These are phyloP conservation scores for Canis aureus DNA, from an alignment of 2,113 vertebrate species.

Conservation along the genomic window DNA sequence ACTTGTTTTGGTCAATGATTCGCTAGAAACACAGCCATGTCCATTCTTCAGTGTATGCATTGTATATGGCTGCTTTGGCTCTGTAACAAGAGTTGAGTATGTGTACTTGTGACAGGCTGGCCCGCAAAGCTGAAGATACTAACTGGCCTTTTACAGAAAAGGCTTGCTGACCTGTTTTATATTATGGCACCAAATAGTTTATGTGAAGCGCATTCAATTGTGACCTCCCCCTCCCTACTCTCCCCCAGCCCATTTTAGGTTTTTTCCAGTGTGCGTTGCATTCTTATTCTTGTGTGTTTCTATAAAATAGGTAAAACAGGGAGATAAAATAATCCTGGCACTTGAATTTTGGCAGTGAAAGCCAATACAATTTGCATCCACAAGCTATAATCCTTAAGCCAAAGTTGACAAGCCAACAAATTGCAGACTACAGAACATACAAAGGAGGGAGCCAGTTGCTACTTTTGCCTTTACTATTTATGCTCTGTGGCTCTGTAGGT, in stretches of 20 bases:
- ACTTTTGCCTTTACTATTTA: background rate
- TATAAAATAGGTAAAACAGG: background rate
- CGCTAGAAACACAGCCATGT: rapidly evolving
- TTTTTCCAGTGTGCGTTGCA: background rate
- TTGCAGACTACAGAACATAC: background rate
- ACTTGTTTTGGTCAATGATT: background rate
- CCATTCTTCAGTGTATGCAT: rapidly evolving
- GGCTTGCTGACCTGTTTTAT: background rate
- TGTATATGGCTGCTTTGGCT: background rate
- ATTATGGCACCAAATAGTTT: background rate
- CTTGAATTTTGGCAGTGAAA: background rate
- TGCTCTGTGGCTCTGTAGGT: background rate
- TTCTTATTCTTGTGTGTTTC: background rate
- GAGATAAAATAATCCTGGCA: no score
- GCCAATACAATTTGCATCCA: background rate
- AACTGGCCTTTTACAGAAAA: background rate
- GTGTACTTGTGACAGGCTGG: background rate
- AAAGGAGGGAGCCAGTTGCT: background rate
- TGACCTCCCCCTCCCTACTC: rapidly evolving
- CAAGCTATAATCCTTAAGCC: background rate
- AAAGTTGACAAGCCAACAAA: background rate
- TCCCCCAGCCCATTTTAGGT: rapidly evolving
- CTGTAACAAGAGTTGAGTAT: no score
- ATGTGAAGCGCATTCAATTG: background rate
- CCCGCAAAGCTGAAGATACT: rapidly evolving